Conservation (phyloP, 2,113 vertebrate species). For the Leptobrachium ailaonicum region DNA sequence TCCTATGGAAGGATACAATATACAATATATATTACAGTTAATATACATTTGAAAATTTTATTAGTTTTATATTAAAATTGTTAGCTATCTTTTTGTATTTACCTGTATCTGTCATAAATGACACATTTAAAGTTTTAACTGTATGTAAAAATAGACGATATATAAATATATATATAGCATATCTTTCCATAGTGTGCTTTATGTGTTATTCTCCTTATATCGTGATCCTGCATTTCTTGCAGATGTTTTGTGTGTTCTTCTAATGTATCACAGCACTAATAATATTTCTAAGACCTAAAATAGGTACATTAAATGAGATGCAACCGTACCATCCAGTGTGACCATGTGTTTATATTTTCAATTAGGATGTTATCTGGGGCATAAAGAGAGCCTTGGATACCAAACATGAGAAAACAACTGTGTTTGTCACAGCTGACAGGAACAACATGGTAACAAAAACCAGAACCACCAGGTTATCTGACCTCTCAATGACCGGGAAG, state of each 20-base stretch:
- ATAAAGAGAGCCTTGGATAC: conserved; percentile 4
- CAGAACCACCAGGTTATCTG: conserved; percentile 28
- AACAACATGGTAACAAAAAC: conserved; percentile 32
- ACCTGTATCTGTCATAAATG: not conserved
- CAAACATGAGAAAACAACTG: conserved; percentile 9
- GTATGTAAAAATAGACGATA: too few species aligned
- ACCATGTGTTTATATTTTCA: not conserved
- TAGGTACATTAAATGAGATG: not conserved
- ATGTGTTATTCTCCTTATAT: not conserved
- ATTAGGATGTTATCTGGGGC: conserved; percentile 34
- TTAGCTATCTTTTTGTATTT: not conserved
- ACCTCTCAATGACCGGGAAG: conserved; percentile 32
- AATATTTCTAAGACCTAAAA: not conserved
- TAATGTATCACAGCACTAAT: not conserved
- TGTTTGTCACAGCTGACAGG: conserved; percentile 10
- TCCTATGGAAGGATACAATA: conserved; percentile 25
- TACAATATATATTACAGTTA: not conserved
- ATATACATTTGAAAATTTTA: conserved; percentile 19
- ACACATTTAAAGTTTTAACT: not conserved
- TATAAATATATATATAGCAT: too few species aligned
- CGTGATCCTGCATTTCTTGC: not conserved
- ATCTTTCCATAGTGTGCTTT: too few species aligned
- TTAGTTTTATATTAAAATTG: not conserved
- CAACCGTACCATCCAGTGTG: not conserved
- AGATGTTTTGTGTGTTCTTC: not conserved